These are phyloP conservation scores for Amblyjoppa proteus DNA, from an alignment of 2,888 invertebrate species.

Conservation along the genomic window DNA sequence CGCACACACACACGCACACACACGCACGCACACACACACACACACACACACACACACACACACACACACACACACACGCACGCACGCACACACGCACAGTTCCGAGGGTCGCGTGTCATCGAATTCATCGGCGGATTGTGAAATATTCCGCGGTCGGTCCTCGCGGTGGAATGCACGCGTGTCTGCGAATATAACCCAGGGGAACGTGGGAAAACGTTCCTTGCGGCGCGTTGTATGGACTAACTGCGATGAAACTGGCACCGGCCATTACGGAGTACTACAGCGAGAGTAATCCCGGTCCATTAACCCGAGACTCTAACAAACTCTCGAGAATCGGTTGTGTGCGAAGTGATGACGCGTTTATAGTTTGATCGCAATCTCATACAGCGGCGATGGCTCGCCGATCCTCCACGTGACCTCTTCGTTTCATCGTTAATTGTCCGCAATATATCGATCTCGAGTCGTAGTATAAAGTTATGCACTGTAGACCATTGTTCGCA, in stretches of 20 bases:
- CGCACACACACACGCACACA: not conserved
- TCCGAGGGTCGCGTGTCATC: not conserved
- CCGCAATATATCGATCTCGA: no score
- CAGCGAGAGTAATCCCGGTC: conserved; percentile 54
- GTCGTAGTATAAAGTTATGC: no score
- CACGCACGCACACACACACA: no score
- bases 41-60: not conserved
- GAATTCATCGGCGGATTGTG: conserved; percentile 2
- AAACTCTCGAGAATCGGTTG: conserved; percentile 54
- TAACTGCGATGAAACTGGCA: not conserved
- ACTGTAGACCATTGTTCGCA: no score
- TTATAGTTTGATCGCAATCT: conserved; percentile 27
- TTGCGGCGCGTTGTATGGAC: not conserved
- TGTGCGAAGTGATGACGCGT: not conserved
- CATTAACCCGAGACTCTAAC: conserved; percentile 62
- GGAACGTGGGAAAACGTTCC: conserved; percentile 8
- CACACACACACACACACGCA: no score
- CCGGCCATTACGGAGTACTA: conserved; percentile 33
- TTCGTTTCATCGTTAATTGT: not conserved
- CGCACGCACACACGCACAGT: not conserved
- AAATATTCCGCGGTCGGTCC: conserved; percentile 19
- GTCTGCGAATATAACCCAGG: not conserved
- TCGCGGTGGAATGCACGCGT: conserved; percentile 50
- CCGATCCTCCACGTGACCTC: conserved; percentile 2
- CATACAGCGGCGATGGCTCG: not conserved